Percentiles rank a stretch among this genome's conserved stretches.
Evolutionary conservation across 1,140 invertebrate genomes (phyloP).

Genomic region (Heliothis subflexa): DNA sequence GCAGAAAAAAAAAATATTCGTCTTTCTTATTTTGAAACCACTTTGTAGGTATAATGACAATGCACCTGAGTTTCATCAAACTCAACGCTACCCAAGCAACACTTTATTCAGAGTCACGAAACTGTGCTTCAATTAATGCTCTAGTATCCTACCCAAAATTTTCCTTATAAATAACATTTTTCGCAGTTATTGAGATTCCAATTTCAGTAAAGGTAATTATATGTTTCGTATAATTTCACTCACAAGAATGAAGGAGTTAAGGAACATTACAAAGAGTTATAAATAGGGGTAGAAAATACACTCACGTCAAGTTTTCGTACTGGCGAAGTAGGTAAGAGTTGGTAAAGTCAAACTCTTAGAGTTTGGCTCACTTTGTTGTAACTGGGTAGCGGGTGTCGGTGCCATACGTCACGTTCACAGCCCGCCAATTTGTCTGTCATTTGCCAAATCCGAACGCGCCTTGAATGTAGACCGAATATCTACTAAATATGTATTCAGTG

Average conservation of each 20-base stretch:
- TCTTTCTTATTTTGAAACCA: no score
- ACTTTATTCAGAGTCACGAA: background rate
- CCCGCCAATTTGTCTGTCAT: conserved; percentile 70
- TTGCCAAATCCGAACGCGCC: conserved; percentile 66
- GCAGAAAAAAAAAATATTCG: no score
- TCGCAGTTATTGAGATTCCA: background rate
- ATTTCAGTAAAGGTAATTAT: background rate
- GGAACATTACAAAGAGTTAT: conserved; percentile 7
- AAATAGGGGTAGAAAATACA: conserved; percentile 24
- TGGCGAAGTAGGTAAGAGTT: conserved; percentile 41
- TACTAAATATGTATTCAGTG: conserved; percentile 61
- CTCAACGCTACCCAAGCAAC: conserved; percentile 2
- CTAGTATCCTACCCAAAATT: background rate
- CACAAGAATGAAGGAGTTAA: no score
- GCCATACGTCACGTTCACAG: conserved; percentile 65
- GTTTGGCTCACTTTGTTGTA: conserved; percentile 54
- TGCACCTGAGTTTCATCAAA: background rate
- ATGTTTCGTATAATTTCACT: background rate
- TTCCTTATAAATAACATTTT: background rate
- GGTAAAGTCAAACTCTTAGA: conserved; percentile 47
- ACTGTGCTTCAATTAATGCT: background rate
- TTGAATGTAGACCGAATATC: conserved; percentile 60
- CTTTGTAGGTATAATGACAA: background rate
- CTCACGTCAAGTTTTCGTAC: conserved; percentile 13
- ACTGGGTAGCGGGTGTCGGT: conserved; percentile 52